phyloP scores from a whole-genome alignment of 1,140 invertebrate species.

The Lasioglossum baleicum region DNA sequence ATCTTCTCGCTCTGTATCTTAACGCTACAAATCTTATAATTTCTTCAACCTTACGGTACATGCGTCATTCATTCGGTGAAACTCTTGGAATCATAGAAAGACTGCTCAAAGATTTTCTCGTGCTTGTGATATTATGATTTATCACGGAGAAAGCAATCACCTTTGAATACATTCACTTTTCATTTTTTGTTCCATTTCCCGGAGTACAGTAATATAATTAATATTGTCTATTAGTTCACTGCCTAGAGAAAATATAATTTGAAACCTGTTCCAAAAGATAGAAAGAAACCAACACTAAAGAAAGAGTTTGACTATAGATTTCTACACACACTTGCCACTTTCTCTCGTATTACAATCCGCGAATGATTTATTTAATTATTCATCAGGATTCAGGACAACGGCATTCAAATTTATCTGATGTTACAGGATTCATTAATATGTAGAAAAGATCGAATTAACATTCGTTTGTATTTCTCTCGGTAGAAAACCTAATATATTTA shows the following conservation, averaged over 20 bases:
- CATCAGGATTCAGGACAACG: too few relatives aligned
- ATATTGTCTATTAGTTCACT: not conserved
- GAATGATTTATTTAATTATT: too few relatives aligned
- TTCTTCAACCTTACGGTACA: not conserved
- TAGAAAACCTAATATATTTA: too few relatives aligned
- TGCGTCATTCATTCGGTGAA: not conserved
- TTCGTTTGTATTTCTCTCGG: too few relatives aligned
- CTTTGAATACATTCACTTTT: not conserved
- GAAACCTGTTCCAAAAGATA: not conserved
- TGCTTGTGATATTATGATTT: slow-evolving; percentile 1
- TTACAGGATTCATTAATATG: too few relatives aligned
- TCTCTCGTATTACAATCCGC: not conserved
- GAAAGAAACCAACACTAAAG: not conserved
- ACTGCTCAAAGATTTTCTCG: not conserved
- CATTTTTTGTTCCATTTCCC: not conserved
- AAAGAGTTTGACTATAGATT: not conserved
- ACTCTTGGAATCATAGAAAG: not conserved
- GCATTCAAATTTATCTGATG: too few relatives aligned
- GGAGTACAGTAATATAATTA: not conserved
- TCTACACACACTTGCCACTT: not conserved
- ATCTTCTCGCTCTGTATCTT: too few relatives aligned
- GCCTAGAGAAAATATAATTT: not conserved
- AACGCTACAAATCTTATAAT: not conserved
- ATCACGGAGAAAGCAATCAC: slow-evolving; percentile 7
- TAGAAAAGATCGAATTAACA: too few relatives aligned